Percentiles rank a stretch among this genome's conserved stretches.
phyloP scores from a whole-genome alignment of 2,113 vertebrate genomes.

The Alexandromys fortis region DNA sequence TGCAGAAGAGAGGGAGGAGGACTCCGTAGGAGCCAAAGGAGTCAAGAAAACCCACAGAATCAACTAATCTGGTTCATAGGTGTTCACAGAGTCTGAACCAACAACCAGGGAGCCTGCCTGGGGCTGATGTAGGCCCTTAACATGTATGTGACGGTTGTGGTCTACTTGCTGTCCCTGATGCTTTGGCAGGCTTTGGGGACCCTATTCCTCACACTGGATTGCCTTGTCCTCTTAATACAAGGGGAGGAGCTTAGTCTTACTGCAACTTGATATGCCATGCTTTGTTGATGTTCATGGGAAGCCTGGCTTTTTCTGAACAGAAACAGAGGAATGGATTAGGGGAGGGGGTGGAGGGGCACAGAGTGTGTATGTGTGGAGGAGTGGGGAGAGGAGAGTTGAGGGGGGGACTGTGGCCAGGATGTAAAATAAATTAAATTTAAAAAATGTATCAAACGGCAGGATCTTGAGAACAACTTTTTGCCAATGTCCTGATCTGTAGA shows the following conservation, averaged over 20 bases:
- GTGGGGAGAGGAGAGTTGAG: no score
- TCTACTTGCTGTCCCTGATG: background rate
- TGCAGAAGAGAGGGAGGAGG: background rate
- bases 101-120: background rate
- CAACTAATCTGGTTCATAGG: background rate
- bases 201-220: background rate
- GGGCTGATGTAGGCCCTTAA: background rate
- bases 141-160: background rate
- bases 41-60: background rate
- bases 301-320: background rate
- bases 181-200: no score
- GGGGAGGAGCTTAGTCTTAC: background rate
- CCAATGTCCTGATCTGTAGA: constrained; percentile 28
- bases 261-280: background rate
- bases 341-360: no score
- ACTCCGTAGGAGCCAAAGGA: background rate
- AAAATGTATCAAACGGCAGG: background rate
- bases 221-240: background rate
- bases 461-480: background rate
- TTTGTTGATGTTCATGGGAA: background rate
- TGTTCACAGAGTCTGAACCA: background rate
- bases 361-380: no score
- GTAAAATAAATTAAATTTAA: background rate
- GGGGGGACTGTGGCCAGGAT: background rate
- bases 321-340: background rate